phyloP scores from a whole-genome alignment of 2,888 invertebrate species.

The Pycnomerus fuliginosus region DNA sequence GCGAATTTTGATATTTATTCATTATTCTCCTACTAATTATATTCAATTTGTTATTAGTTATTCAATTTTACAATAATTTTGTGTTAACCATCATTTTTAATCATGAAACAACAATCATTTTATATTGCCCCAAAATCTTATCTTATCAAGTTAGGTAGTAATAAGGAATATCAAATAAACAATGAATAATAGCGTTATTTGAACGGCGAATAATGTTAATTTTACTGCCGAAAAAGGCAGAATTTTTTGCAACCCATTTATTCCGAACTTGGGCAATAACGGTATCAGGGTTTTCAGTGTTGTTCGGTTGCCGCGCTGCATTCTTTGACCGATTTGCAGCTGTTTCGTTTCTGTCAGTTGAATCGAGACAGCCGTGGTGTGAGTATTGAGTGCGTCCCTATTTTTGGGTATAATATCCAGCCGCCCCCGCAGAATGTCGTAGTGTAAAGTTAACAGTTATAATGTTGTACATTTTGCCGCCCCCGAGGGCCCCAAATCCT shows the following conservation, averaged over 20 bases:
- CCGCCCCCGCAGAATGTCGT: too few relatives aligned
- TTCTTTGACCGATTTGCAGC: conserved; percentile 25
- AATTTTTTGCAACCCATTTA: conserved; percentile 28
- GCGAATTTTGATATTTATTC: too few relatives aligned
- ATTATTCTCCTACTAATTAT: too few relatives aligned
- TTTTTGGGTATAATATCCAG: too few relatives aligned
- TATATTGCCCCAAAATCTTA: neutral
- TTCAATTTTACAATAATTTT: too few relatives aligned
- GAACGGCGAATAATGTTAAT: too few relatives aligned
- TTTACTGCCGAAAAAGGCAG: conserved; percentile 18
- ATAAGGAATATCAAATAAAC: too few relatives aligned
- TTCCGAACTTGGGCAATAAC: conserved; percentile 27
- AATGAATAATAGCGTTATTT: too few relatives aligned
- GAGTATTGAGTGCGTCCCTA: too few relatives aligned
- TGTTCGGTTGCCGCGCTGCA: conserved; percentile 32
- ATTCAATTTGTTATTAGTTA: too few relatives aligned
- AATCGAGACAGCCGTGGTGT: neutral
- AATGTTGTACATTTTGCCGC: conserved; percentile 58
- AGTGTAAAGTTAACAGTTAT: too few relatives aligned
- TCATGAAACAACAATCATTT: neutral
- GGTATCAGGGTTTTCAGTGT: conserved; percentile 37
- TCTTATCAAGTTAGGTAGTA: too few relatives aligned
- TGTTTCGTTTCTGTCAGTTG: conserved; percentile 29
- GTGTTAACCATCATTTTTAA: neutral
- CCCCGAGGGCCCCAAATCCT: conserved; percentile 54